Evolutionary conservation across 2,113 vertebrate genomes (phyloP).

Genomic region (Furnarius figulus): DNA sequence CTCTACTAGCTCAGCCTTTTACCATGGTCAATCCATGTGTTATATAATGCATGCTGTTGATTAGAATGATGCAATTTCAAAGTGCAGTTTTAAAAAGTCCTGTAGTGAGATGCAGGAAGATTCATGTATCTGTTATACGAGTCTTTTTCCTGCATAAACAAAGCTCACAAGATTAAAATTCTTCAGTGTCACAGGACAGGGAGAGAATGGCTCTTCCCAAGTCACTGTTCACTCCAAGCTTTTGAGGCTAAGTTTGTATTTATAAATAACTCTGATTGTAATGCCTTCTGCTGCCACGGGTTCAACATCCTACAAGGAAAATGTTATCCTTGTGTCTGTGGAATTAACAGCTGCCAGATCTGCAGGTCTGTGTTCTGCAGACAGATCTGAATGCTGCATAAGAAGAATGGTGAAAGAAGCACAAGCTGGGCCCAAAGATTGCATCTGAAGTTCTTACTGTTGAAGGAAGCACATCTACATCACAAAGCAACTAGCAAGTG

Average conservation of each 20-base stretch:
- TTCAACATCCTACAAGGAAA: background rate
- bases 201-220: background rate
- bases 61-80: background rate
- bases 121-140: background rate
- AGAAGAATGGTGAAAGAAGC: background rate
- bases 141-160: background rate
- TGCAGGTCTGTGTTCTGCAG: background rate
- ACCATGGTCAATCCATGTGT: background rate
- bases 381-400: background rate
- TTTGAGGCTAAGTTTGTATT: background rate
- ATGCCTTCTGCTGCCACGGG: background rate
- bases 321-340: background rate
- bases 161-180: background rate
- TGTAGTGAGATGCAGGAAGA: background rate
- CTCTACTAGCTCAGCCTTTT: background rate
- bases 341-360: background rate
- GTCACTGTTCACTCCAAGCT: background rate
- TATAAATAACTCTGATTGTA: background rate
- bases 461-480: background rate
- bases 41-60: background rate
- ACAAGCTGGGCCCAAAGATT: background rate
- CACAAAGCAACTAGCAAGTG: background rate
- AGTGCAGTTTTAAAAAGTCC: background rate
- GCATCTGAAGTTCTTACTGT: background rate
- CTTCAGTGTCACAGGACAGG: background rate